phyloP scores from a whole-genome alignment of 2,888 invertebrate genomes.

The Hyposoter didymator region DNA sequence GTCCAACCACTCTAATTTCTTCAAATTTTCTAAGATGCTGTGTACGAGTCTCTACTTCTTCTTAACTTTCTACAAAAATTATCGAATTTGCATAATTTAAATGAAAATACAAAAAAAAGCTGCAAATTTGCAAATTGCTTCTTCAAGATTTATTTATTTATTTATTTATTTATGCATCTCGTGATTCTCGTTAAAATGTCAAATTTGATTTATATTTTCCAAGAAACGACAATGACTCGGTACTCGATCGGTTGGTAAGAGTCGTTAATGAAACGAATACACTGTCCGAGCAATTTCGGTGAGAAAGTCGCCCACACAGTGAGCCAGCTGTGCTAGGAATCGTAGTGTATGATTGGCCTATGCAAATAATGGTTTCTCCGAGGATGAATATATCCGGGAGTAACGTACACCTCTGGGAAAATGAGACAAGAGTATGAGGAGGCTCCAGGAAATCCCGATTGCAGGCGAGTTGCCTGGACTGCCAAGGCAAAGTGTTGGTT shows the following conservation, averaged over 20 bases:
- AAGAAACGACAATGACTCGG: background rate
- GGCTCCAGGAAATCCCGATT: conserved; percentile 68
- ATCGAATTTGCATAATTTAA: no score
- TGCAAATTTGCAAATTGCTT: no score
- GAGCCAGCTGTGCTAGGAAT: conserved; percentile 50
- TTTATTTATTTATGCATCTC: no score
- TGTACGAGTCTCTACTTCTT: no score
- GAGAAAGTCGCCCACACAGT: conserved; percentile 41
- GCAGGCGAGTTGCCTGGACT: conserved; percentile 61
- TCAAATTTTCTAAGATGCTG: no score
- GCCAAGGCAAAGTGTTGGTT: background rate
- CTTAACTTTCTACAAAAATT: no score
- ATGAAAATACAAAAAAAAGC: no score
- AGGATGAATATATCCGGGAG: conserved; percentile 59
- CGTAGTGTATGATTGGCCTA: conserved; percentile 70
- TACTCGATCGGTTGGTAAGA: conserved; percentile 22
- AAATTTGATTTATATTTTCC: background rate
- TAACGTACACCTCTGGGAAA: conserved; percentile 80
- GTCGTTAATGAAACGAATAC: conserved; percentile 16
- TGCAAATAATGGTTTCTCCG: conserved; percentile 74
- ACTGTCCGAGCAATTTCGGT: conserved; percentile 32
- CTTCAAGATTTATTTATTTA: no score
- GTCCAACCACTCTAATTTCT: no score
- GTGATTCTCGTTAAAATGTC: background rate
- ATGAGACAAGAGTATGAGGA: conserved; percentile 65